phyloP scores from a whole-genome alignment of 2,113 vertebrate species.

The Nycticryphes semicollaris region DNA sequence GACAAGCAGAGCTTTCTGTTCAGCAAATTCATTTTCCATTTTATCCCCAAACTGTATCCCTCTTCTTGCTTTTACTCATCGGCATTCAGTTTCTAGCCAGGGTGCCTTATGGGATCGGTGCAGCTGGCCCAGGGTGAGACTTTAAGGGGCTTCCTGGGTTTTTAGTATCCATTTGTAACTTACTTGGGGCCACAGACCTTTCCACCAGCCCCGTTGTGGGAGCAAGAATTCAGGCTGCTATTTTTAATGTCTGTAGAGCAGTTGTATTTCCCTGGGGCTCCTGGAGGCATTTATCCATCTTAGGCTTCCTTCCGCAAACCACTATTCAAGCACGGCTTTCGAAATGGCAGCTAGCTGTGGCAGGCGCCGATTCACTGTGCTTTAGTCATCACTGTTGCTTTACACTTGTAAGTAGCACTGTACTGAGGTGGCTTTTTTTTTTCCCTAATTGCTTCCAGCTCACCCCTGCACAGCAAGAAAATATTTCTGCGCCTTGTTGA shows the following conservation, averaged over 20 bases:
- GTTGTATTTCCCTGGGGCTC: neutral
- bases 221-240: neutral
- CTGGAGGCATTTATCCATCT: constrained; percentile 3
- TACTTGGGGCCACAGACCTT: neutral
- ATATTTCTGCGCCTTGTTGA: constrained; percentile 2
- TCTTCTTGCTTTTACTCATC: neutral
- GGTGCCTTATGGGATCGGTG: neutral
- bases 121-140: neutral
- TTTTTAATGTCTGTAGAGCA: neutral
- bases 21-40: neutral
- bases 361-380: neutral
- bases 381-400: neutral
- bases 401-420: neutral
- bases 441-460: constrained; percentile 12
- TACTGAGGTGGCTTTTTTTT: neutral
- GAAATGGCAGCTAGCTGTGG: neutral
- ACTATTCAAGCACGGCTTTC: neutral
- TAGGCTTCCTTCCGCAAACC: constrained; percentile 24
- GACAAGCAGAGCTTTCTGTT: neutral
- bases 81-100: neutral
- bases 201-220: accelerated
- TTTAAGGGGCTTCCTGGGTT: neutral
- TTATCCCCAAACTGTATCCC: neutral
- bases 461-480: neutral
- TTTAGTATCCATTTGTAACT: neutral